These are phyloP conservation scores for Lysandra bellargus DNA, from an alignment of 2,888 invertebrate genomes.

Conservation along the genomic window DNA sequence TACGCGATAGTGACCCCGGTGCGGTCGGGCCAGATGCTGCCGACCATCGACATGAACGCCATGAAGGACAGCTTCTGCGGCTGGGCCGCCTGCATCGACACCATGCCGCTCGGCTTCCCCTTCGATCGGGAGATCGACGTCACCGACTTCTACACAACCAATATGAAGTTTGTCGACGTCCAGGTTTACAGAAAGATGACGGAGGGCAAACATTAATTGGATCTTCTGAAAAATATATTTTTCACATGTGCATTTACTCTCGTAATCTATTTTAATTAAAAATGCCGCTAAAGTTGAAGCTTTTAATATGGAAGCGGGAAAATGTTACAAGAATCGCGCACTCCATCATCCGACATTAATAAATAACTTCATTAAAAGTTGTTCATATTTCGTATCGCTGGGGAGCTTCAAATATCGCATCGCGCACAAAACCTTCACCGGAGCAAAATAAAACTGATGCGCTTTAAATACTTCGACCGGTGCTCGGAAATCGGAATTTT, in stretches of 20 bases:
- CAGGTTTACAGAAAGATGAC: constrained; percentile 81
- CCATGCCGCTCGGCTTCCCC: constrained; percentile 86
- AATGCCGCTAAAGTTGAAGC: neutral
- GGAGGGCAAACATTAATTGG: neutral
- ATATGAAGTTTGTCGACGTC: constrained; percentile 84
- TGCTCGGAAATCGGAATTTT: constrained; percentile 15
- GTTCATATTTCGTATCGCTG: neutral
- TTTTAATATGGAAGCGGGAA: neutral
- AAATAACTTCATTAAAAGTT: constrained; percentile 19
- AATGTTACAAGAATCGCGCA: neutral
- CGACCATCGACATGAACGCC: constrained; percentile 65
- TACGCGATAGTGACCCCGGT: constrained; percentile 82
- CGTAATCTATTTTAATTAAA: neutral
- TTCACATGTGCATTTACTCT: neutral
- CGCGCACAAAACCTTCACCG: constrained; percentile 3
- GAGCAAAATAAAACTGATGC: constrained; percentile 20
- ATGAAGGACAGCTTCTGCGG: constrained; percentile 77
- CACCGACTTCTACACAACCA: constrained; percentile 81
- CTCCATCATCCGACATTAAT: constrained; percentile 4
- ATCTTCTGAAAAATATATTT: neutral
- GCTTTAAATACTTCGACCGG: constrained; percentile 11
- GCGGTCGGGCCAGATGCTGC: constrained; percentile 69
- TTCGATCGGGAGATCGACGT: constrained; percentile 85
- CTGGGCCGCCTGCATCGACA: constrained; percentile 81
- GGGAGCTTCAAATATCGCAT: constrained; percentile 10